These are phyloP conservation scores for Pantherophis guttatus DNA, from an alignment of 2,113 vertebrate species.

Conservation along the genomic window DNA sequence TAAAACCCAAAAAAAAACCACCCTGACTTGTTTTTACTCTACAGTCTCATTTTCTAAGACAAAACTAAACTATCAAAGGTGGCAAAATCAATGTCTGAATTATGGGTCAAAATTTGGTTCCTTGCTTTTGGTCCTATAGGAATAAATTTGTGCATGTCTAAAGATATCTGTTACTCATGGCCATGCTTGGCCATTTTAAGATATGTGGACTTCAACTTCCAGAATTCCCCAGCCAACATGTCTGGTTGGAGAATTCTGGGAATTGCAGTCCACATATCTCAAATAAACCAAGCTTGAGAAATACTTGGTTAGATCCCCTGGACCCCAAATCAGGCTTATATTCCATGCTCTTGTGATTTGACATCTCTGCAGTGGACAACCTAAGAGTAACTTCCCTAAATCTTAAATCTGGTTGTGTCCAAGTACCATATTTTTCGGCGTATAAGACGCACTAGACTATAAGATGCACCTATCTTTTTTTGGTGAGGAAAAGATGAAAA, in stretches of 20 bases:
- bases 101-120: not conserved
- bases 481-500: too few species aligned
- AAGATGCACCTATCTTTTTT: too few species aligned
- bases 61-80: not conserved
- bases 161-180: not conserved
- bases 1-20: constrained; percentile 2
- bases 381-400: not conserved
- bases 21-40: not conserved
- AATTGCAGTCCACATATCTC: not conserved
- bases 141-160: not conserved
- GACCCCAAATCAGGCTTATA: not conserved
- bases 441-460: too few species aligned
- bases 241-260: not conserved
- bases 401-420: not conserved
- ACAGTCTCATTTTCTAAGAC: not conserved
- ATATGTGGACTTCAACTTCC: not conserved
- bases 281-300: not conserved
- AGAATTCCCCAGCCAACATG: not conserved
- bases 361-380: not conserved
- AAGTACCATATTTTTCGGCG: too few species aligned
- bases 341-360: not conserved
- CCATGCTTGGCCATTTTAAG: not conserved
- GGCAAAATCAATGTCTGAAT: not conserved
- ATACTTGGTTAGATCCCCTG: not conserved
- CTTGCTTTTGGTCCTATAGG: not conserved